These are phyloP conservation scores for Vulpes lagopus DNA, from an alignment of 2,113 vertebrate species.

Conservation along the genomic window DNA sequence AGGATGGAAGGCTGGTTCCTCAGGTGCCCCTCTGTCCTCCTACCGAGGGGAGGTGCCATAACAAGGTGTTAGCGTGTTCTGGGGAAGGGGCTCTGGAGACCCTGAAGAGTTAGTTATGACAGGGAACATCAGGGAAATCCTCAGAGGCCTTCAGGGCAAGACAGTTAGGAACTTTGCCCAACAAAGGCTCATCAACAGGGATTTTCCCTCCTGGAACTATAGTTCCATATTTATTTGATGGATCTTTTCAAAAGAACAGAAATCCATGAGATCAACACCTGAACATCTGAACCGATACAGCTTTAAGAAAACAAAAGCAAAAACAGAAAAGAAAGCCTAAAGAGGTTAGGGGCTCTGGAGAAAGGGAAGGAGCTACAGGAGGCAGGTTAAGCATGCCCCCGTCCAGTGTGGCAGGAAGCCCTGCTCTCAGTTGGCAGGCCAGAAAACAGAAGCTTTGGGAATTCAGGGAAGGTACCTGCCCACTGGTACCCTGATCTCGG, in stretches of 20 bases:
- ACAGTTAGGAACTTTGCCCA: not conserved
- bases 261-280: not conserved
- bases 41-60: not conserved
- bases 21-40: not conserved
- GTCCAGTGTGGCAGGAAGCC: not conserved
- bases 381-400: rapidly evolving
- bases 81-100: not conserved
- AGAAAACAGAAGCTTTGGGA: not conserved
- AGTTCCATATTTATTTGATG: not conserved
- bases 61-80: too few species aligned
- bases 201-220: not conserved
- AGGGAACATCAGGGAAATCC: not conserved
- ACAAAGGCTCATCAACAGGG: not conserved
- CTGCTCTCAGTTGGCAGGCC: not conserved
- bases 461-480: not conserved
- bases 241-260: not conserved
- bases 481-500: not conserved
- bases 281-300: not conserved
- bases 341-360: not conserved
- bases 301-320: not conserved
- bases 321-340: not conserved
- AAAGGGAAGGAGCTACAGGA: not conserved
- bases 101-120: too few species aligned
- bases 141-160: not conserved
- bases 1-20: not conserved